These are phyloP conservation scores for Halocynthia aurantium DNA, from an alignment of 23 tunicate genomes.

Conservation along the genomic window DNA sequence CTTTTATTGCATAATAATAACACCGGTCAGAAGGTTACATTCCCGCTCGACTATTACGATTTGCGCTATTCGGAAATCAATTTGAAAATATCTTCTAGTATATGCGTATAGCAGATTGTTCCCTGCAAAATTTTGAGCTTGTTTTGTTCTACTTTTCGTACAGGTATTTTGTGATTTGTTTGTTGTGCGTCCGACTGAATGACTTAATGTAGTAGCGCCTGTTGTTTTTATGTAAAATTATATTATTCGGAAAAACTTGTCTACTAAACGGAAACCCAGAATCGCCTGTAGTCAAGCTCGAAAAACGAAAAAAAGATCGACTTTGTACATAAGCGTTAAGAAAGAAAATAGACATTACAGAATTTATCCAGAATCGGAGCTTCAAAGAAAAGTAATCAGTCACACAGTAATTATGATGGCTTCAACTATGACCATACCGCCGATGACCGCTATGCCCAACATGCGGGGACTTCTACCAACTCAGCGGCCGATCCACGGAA, in stretches of 20 bases:
- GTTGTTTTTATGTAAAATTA: constrained; percentile 19
- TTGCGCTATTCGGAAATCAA: too few relatives aligned
- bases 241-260: constrained; percentile 12
- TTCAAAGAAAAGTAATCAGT: neutral
- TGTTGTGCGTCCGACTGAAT: too few relatives aligned
- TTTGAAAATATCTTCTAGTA: too few relatives aligned
- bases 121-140: too few relatives aligned
- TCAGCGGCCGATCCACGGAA: neutral
- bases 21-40: too few relatives aligned
- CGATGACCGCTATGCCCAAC: constrained; percentile 33
- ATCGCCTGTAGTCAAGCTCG: neutral
- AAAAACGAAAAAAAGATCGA: neutral
- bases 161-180: too few relatives aligned
- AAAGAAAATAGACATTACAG: neutral
- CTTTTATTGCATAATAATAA: too few relatives aligned
- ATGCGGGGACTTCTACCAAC: too few relatives aligned
- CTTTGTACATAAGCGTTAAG: neutral
- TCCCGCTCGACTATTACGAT: too few relatives aligned
- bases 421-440: constrained; percentile 77
- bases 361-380: neutral
- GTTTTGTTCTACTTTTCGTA: too few relatives aligned
- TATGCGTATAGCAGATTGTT: too few relatives aligned
- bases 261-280: constrained; percentile 13
- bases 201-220: too few relatives aligned
- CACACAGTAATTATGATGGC: constrained; percentile 30